Base-by-base conservation (phyloP, 2,888 invertebrate genomes). In the Thysanoteuthis rhombus region DNA sequence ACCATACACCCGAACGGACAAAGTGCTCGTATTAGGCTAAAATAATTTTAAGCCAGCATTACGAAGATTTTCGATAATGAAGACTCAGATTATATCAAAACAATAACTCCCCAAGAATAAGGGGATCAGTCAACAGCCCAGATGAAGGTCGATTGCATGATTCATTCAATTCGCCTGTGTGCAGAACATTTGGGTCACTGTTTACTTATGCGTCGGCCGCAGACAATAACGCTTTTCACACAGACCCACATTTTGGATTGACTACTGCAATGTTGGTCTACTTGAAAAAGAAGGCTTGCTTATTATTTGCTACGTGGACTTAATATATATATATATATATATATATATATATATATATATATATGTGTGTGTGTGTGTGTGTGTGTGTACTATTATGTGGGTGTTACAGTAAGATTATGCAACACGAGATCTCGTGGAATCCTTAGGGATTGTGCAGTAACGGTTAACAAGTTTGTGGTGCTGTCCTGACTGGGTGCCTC, bases 121-220 rank as follows among this genome's bases (percentile, higher is more conserved):
- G 4, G 47, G 42, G 47, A 22, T 75, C 8, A 12, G 32, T 75
- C n/a, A 3, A 6, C 10, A n/a, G n/a, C 22, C 12, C 3, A 12
- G 75, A n/a, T n/a, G 75, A 75, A 75, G 75, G 75, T 75, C 75
- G n/a, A n/a, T 75, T 75, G 75, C n/a, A 75, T 75, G 75, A 75
- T 75, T n/a, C 75, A 75, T 75, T 75, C 75, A 75, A 75, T n/a
- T 75, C n/a, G n/a, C 0, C n/a, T n/a, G n/a, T 12, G 10, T n/a
- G n/a, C n/a, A n/a, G 58, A 75, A n/a, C n/a, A n/a, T 75, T 75
- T 75, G 75, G 75, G 75, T 75, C 75, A 75, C n/a, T 75, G 75
- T 75, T 75, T n/a, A 75, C n/a, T 75, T 75, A n/a, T 16, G 75
- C n/a, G 75, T n/a, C 12, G 12, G 12, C n/a, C 10, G 16, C 75